Evolutionary conservation across 1,140 invertebrate species (phyloP).

Genomic region (Nephila pilipes): DNA sequence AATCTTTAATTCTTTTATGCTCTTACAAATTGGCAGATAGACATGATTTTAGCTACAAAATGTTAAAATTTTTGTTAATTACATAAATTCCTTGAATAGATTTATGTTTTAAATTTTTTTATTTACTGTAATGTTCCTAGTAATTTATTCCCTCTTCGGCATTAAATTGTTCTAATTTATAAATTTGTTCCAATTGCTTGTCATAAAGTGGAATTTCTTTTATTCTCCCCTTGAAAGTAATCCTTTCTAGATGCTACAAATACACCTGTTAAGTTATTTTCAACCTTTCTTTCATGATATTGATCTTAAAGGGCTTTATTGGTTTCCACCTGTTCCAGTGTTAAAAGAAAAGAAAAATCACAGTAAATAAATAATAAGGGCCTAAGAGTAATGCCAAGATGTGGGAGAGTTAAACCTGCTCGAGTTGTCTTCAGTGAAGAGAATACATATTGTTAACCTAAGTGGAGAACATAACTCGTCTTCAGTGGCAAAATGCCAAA

Average conservation of each 20-base stretch:
- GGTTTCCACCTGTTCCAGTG: background rate
- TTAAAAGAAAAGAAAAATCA: background rate
- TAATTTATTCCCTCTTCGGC: no score
- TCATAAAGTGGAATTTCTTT: no score
- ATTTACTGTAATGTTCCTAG: no score
- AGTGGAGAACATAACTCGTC: background rate
- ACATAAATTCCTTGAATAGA: no score
- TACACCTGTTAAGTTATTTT: background rate
- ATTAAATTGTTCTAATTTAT: background rate
- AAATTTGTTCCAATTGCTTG: background rate
- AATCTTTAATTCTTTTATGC: no score
- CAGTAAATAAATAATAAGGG: background rate
- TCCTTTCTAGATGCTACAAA: background rate
- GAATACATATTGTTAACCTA: background rate
- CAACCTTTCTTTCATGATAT: background rate
- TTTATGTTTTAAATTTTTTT: no score
- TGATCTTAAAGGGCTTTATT: background rate
- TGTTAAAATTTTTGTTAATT: no score
- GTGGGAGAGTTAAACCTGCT: background rate
- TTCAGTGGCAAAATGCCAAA: slow-evolving; percentile 1
- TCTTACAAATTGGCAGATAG: no score
- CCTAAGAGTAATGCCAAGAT: background rate
- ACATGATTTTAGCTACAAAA: no score
- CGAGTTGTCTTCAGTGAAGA: background rate
- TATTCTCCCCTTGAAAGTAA: no score